Conservation (phyloP, 1,140 invertebrate genomes). For the Medauroidea extradentata region DNA sequence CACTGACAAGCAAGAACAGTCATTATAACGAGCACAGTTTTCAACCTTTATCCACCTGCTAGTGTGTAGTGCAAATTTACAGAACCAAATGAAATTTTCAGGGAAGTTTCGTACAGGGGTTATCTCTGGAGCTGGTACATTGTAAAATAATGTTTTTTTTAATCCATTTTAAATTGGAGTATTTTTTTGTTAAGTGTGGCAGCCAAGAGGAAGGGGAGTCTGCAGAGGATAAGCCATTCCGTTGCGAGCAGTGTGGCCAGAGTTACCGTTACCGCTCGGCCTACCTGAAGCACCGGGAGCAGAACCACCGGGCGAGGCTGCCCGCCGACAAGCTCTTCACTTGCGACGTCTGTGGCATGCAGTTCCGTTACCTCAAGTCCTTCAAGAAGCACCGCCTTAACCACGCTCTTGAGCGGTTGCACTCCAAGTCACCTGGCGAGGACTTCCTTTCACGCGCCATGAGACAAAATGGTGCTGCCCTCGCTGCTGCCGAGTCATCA, state of each 20-base stretch:
- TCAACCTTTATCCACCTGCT: too few species aligned
- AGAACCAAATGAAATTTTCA: too few species aligned
- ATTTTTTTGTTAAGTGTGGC: too few species aligned
- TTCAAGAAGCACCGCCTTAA: constrained; percentile 86
- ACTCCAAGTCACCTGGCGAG: constrained; percentile 35
- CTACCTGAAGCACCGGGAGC: constrained; percentile 82
- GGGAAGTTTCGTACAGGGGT: too few species aligned
- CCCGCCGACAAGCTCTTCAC: constrained; percentile 85
- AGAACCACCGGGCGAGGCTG: constrained; percentile 77
- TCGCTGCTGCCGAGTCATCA: background rate
- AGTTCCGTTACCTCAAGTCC: constrained; percentile 81
- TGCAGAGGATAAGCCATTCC: constrained; percentile 78
- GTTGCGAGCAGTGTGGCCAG: constrained; percentile 85
- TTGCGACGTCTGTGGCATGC: constrained; percentile 85
- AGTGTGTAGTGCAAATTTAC: too few species aligned
- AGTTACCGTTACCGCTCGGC: constrained; percentile 83
- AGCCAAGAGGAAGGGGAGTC: constrained; percentile 9
- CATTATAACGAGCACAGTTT: too few species aligned
- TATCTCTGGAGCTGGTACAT: too few species aligned
- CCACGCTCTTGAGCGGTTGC: constrained; percentile 74
- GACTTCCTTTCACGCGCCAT: constrained; percentile 1
- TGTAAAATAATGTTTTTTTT: too few species aligned
- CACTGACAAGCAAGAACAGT: too few species aligned
- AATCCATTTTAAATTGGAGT: too few species aligned
- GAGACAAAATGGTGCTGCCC: background rate